A percentile compares a stretch with the other conserved stretches of the same genome.
phyloP scores from a whole-genome alignment of 1,140 invertebrate species.

The Augochlora pura region DNA sequence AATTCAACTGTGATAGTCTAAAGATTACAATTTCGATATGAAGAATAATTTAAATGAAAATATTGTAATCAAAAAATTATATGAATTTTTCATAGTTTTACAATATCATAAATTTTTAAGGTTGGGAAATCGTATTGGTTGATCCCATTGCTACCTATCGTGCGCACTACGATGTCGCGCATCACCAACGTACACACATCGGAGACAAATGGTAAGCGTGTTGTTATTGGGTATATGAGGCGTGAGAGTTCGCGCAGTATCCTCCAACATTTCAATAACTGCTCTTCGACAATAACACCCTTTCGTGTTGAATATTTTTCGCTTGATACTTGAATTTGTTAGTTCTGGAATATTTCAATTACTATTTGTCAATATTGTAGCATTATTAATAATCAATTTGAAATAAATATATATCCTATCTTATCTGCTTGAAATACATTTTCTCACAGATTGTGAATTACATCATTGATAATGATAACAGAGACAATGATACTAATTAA shows the following conservation, averaged over 20 bases:
- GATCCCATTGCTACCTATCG: constrained; percentile 38
- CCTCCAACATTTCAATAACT: constrained; percentile 28
- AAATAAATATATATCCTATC: too few relatives aligned
- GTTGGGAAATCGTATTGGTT: background rate
- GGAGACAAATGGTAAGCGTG: constrained; percentile 51
- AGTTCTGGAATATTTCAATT: background rate
- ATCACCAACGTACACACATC: constrained; percentile 46
- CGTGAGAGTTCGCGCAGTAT: constrained; percentile 43
- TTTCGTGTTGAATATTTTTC: constrained; percentile 24
- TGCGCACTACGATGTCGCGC: constrained; percentile 43
- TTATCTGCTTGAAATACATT: constrained; percentile 7
- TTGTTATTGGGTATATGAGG: constrained; percentile 48
- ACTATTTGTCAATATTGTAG: background rate
- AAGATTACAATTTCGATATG: background rate
- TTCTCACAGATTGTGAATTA: background rate
- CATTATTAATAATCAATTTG: background rate
- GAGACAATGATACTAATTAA: background rate
- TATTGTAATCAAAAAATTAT: background rate
- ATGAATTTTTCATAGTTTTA: background rate
- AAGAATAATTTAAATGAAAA: background rate
- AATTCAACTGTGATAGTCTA: background rate
- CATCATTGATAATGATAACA: background rate
- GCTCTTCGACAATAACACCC: constrained; percentile 38
- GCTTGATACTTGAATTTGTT: background rate
- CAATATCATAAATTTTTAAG: background rate